Evolutionary conservation across 1,140 invertebrate genomes (phyloP).

Genomic region (Dreissena polymorpha): DNA sequence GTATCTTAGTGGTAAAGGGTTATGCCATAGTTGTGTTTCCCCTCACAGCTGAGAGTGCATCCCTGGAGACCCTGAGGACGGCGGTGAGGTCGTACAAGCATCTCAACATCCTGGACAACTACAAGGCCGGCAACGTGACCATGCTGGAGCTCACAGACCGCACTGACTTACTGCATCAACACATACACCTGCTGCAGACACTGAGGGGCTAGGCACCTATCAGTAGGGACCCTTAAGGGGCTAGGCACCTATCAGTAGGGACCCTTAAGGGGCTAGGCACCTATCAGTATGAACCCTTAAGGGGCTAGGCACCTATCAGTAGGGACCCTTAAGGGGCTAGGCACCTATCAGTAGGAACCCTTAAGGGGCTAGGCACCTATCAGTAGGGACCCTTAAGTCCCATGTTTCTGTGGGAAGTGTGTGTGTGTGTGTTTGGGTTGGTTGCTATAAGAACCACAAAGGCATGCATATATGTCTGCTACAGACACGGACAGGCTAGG

Average conservation of each 20-base stretch:
- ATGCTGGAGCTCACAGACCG: constrained; percentile 58
- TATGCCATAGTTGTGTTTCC: too few species aligned
- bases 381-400: too few species aligned
- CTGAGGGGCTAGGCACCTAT: constrained; percentile 10
- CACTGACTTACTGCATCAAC: constrained; percentile 47
- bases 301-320: neutral
- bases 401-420: too few species aligned
- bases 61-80: constrained; percentile 90
- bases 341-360: too few species aligned
- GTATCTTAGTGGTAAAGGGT: too few species aligned
- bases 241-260: too few species aligned
- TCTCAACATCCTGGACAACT: constrained; percentile 88
- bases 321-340: constrained; percentile 25
- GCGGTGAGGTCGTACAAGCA: constrained; percentile 89
- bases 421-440: too few species aligned
- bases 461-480: too few species aligned
- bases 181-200: constrained; percentile 59
- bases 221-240: too few species aligned
- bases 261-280: neutral
- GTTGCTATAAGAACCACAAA: too few species aligned
- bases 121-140: constrained; percentile 68
- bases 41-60: constrained; percentile 88
- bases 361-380: constrained; percentile 1
- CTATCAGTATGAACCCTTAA: too few species aligned
- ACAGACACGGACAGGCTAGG: too few species aligned